Evolutionary conservation across 2,797 vertebrate species (phyloP), one percentile per base, ranked within the genome.

Genomic region (Melanotaenia trifasciata): DNA sequence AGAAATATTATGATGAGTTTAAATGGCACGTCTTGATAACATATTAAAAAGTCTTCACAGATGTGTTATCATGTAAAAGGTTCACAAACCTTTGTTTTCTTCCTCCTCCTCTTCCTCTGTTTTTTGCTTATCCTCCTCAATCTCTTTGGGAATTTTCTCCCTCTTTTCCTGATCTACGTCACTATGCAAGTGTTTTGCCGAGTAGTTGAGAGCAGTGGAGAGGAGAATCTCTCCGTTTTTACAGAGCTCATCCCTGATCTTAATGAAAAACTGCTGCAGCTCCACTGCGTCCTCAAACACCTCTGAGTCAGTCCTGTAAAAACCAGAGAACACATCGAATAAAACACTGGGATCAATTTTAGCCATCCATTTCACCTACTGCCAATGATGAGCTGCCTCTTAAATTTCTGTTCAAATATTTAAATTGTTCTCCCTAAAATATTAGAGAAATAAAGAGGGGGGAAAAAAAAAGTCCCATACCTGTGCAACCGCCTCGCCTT

Each of bases 171-270:
- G 98, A 47, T 99, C 98, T 64, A 99, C 96, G 16, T 99, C 98
- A 0, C 94, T 94, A 89, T 99, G 96, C 65, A 98, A 94, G 84
- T 99, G 98, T 81, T 99, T 99, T 63, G 94, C 90, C 4, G 97
- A 97, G 83, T 97, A 99, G 92, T 96, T 99, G 81, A 99, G 95
- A 1, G 98, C 96, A 2, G 96, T 93, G 0, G 97, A 97, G 67
- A 97, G 93, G 36, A 99, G 95, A 70, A 99, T 98, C 90, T 99
- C 98, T 9, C 98, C 98, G 3, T 99, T 99, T 91, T 99, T 99
- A 92, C 98, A 99, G 59, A 99, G 94, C 58, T 99, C 98, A 83
- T 99, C 98, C 64, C 98, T 94, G 86, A 99, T 99, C 91, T 97
- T 99, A 80, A 99, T 96, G 78, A 99, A 97, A 89, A 99, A 99